A percentile compares a stretch with the other conserved stretches of the same genome.
Conservation (phyloP, 2,797 vertebrate genomes). For the Gila robusta region DNA sequence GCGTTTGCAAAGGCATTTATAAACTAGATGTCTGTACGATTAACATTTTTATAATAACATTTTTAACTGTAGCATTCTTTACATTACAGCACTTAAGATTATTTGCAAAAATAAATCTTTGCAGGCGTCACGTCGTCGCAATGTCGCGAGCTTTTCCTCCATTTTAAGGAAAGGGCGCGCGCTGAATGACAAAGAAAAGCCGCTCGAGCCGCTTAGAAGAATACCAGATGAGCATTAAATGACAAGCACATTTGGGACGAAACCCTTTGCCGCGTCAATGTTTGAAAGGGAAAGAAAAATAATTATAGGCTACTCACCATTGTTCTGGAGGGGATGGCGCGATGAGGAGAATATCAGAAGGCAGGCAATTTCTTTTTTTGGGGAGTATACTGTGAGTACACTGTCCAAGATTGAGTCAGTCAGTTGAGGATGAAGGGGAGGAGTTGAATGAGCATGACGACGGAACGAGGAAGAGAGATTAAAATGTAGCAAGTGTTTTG, state of each 20-base stretch:
- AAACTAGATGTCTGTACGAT: not conserved
- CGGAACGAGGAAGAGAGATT: slow-evolving; percentile 22
- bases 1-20: not conserved
- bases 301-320: slow-evolving; percentile 41
- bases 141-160: slow-evolving; percentile 28
- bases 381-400: not conserved
- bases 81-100: not conserved
- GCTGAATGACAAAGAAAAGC: slow-evolving; percentile 22
- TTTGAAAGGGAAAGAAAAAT: not conserved
- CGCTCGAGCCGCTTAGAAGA: not conserved
- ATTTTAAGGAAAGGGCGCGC: slow-evolving; percentile 34
- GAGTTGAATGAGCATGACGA: slow-evolving; percentile 1
- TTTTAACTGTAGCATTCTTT: not conserved
- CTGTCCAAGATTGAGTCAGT: slow-evolving; percentile 14
- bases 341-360: not conserved
- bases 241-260: not conserved
- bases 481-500: not conserved
- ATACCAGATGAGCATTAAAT: not conserved
- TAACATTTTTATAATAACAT: too few species aligned
- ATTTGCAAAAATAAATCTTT: not conserved
- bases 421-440: slow-evolving; percentile 22
- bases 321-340: slow-evolving; percentile 24
- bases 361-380: not conserved
- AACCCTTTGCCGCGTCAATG: not conserved
- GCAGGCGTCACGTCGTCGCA: not conserved